A percentile compares a stretch with the other conserved stretches of the same genome.
phyloP scores from a whole-genome alignment of 2,797 vertebrate species.

The Petrocephalus schoutedeni region DNA sequence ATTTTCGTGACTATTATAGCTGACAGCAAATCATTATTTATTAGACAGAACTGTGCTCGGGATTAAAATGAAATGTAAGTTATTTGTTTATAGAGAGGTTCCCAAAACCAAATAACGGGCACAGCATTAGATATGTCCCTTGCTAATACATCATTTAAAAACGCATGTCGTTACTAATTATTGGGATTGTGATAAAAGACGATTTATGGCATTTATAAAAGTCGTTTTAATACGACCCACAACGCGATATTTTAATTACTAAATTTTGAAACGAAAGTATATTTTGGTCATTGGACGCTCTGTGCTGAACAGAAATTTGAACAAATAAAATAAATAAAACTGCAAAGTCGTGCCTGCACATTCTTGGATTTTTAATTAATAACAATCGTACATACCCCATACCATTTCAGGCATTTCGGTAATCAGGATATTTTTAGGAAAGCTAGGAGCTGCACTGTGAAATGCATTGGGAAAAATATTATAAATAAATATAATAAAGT shows the following conservation, averaged over 20 bases:
- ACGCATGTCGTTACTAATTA: not conserved
- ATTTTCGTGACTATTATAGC: not conserved
- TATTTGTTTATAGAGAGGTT: not conserved
- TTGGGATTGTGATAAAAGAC: not conserved
- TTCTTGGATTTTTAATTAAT: not conserved
- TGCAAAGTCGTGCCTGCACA: not conserved
- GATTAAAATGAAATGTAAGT: not conserved
- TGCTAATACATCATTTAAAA: not conserved
- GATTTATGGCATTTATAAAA: not conserved
- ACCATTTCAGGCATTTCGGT: not conserved
- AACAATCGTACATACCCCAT: not conserved
- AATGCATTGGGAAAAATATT: not conserved
- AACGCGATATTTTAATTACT: not conserved
- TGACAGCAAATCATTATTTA: not conserved
- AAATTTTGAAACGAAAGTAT: not conserved
- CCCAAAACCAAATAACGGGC: too few species aligned
- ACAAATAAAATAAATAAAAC: not conserved
- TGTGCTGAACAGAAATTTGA: not conserved
- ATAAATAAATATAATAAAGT: not conserved
- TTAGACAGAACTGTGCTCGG: not conserved
- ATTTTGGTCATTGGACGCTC: not conserved
- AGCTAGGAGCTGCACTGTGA: not conserved
- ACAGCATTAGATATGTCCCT: not conserved
- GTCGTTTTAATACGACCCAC: not conserved
- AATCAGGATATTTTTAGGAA: not conserved